phyloP scores from a whole-genome alignment of 2,888 invertebrate genomes.

The Cosmorhoe ocellata region DNA sequence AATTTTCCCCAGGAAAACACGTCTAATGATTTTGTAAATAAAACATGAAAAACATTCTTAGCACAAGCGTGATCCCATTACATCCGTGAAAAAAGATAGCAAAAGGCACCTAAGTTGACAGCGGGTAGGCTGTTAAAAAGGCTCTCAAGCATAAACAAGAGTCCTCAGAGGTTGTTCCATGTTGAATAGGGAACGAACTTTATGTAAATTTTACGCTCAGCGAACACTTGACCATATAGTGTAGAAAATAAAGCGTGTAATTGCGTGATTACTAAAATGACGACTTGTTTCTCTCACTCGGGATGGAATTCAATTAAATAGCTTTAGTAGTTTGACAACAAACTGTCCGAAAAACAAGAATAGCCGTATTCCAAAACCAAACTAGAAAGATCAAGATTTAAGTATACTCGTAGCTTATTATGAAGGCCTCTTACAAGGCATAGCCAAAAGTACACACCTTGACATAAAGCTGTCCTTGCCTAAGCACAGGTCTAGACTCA shows the following conservation, averaged over 20 bases:
- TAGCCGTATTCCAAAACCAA: no score
- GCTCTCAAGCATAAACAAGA: constrained; percentile 41
- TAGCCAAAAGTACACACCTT: no score
- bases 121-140: constrained; percentile 32
- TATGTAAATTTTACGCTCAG: constrained; percentile 53
- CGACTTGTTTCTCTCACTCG: neutral
- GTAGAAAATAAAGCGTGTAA: constrained; percentile 57
- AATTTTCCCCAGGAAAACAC: neutral
- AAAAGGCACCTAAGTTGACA: constrained; percentile 35
- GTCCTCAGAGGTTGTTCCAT: constrained; percentile 32
- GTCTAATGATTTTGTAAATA: constrained; percentile 14
- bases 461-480: no score
- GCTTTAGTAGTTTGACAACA: no score
- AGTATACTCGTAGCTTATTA: no score
- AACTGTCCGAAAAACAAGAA: no score
- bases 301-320: no score
- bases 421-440: no score
- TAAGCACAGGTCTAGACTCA: no score
- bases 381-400: no score
- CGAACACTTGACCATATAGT: constrained; percentile 56
- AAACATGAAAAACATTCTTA: constrained; percentile 22
- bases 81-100: constrained; percentile 34
- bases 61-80: constrained; percentile 17
- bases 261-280: constrained; percentile 66
- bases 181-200: constrained; percentile 45